phyloP scores from a whole-genome alignment of 2,113 vertebrate genomes.

The Zapus hudsonius region DNA sequence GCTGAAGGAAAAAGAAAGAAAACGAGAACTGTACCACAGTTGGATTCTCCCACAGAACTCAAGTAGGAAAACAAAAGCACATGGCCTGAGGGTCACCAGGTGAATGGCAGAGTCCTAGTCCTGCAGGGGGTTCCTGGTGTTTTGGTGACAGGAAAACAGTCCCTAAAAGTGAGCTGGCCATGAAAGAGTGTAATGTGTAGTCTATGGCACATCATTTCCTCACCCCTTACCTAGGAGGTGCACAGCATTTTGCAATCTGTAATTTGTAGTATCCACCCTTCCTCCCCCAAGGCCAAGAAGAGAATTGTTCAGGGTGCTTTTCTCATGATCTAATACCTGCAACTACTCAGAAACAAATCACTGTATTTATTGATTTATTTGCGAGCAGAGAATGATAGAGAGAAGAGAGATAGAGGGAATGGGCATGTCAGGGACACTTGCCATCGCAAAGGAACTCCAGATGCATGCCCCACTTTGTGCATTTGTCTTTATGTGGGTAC shows the following conservation, averaged over 20 bases:
- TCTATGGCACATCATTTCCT: neutral
- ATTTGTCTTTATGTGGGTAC: no score
- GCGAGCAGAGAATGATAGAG: no score
- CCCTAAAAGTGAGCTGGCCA: neutral
- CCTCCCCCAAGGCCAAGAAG: neutral
- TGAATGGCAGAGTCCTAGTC: neutral
- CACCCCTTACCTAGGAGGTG: neutral
- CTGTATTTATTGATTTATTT: no score
- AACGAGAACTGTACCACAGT: neutral
- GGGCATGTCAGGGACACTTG: no score
- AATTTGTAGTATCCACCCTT: slow-evolving; percentile 47
- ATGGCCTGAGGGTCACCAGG: neutral
- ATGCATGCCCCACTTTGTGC: no score
- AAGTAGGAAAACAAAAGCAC: slow-evolving; percentile 36
- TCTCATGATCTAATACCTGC: neutral
- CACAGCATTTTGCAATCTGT: neutral
- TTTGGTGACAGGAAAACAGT: neutral
- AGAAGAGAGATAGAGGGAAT: no score
- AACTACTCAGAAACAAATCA: slow-evolving; percentile 29
- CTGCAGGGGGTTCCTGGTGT: no score
- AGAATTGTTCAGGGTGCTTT: slow-evolving; percentile 37
- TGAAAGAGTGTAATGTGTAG: neutral
- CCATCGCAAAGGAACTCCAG: no score
- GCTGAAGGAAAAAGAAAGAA: neutral
- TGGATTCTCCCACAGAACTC: slow-evolving; percentile 34